Evolutionary conservation across 35 echinoderm and acorn worm genomes (phyloP), one percentile per base, ranked within the genome.

Genomic region (Diadema setosum): DNA sequence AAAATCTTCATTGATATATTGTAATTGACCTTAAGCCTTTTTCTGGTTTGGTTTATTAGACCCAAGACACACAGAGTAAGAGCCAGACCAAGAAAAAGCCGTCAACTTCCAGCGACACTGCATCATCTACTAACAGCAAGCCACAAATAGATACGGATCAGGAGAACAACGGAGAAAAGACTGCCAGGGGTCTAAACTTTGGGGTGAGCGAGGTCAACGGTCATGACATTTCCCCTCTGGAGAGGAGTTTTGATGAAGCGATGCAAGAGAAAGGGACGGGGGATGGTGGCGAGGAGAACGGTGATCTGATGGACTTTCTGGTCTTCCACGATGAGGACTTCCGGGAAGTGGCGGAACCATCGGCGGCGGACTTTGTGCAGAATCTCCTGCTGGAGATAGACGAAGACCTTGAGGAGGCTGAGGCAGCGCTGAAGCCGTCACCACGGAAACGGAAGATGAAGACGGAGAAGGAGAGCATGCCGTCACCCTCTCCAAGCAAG

Each of bases 381-480:
- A 78, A 78, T 25, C 73, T 78, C 7, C 73, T 78, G 7, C 8
- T 78, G 40, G 39, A 39, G 36, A 78, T 78, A 3, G 73, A 78
- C 25, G 40, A 78, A 3, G 73, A 78, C 40, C 0, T 78, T 14
- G 73, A 78, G 24, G 73, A 78, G 37, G 34, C 73, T 8, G 33
- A 39, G 14, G 37, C 29, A 16, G 3, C 37, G 11, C 40, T 78
- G 35, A 78, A 78, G 20, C 36, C 34, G 34, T 78, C 73, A n/a
- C 73, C 73, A 42, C 73, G 73, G 73, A 78, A 78, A 78, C 73
- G 73, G 27, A 78, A 44, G 73, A 78, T 78, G 73, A 78, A 78
- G 73, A 78, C 73, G 73, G 73, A 78, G 6, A 44, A 78, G 40
- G 73, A 78, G 73, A 35, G 73, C 44, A 8, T 78, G 73, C 44